Conservation (phyloP, 1,140 invertebrate species). For the Drosophila tani region DNA sequence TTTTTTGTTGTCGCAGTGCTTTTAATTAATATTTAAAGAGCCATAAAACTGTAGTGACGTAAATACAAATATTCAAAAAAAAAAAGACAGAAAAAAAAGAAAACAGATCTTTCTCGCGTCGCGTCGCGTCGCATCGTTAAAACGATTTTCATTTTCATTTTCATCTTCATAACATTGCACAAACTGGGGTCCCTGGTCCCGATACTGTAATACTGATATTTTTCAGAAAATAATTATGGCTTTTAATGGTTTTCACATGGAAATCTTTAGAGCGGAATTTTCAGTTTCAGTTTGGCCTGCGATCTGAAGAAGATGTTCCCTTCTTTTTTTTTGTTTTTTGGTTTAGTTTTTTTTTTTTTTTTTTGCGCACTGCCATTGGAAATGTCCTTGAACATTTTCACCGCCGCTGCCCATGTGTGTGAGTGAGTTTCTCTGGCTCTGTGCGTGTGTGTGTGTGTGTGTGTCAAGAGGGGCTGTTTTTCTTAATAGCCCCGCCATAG, state of each 20-base stretch:
- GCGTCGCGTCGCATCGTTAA: conserved; percentile 71
- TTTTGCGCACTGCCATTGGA: conserved; percentile 59
- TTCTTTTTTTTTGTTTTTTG: not conserved
- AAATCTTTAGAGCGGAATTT: conserved; percentile 15
- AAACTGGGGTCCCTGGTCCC: conserved; percentile 4
- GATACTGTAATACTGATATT: conserved; percentile 42
- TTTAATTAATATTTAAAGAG: conserved; percentile 77
- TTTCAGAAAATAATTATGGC: conserved; percentile 26
- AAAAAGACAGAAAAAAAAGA: not conserved
- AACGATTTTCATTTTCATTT: conserved; percentile 75
- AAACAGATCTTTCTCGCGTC: conserved; percentile 23
- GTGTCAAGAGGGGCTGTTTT: conserved; percentile 53
- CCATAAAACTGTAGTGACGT: conserved; percentile 76
- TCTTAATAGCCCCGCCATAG: conserved; percentile 18
- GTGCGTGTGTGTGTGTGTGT: conserved; percentile 19
- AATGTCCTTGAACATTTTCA: conserved; percentile 69
- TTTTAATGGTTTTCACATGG: conserved; percentile 72
- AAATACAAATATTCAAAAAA: conserved; percentile 52
- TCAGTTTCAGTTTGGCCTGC: conserved; percentile 7
- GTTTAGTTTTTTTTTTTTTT: conserved; percentile 1
- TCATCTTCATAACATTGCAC: conserved; percentile 73
- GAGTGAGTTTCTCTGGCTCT: not conserved
- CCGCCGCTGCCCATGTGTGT: conserved; percentile 17
- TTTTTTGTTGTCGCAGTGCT: conserved; percentile 17
- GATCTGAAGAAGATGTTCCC: conserved; percentile 38